A percentile compares a stretch with the other conserved stretches of the same genome.
Evolutionary conservation across 2,797 vertebrate genomes (phyloP).

Genomic region (Thamnophis elegans): DNA sequence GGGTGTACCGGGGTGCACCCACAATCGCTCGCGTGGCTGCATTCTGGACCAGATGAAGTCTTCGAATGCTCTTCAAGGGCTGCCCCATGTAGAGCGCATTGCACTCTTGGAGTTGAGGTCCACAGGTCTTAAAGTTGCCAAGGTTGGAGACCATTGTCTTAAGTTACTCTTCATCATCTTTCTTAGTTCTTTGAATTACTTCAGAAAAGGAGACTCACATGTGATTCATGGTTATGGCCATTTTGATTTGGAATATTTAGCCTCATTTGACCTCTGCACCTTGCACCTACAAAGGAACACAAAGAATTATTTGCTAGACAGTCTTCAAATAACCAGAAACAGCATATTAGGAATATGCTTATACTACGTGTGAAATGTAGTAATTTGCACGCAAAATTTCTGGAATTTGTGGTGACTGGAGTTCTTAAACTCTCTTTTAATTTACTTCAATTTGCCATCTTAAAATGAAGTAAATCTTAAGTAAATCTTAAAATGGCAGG

Average conservation of each 20-base stretch:
- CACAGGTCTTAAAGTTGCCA: too few relatives aligned
- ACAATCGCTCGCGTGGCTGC: too few relatives aligned
- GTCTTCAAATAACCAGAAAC: background rate
- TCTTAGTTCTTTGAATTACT: background rate
- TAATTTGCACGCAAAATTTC: background rate
- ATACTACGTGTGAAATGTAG: background rate
- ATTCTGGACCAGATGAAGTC: too few relatives aligned
- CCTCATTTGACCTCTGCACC: background rate
- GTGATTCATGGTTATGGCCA: accelerated
- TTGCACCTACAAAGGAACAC: background rate
- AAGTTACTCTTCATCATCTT: background rate
- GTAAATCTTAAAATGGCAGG: background rate
- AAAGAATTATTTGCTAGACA: background rate
- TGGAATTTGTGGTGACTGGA: background rate
- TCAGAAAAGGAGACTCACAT: conserved; percentile 45
- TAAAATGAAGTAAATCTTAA: too few relatives aligned
- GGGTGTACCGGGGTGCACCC: too few relatives aligned
- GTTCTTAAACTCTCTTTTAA: background rate
- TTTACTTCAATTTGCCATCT: background rate
- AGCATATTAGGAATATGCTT: background rate
- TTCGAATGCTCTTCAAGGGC: too few relatives aligned
- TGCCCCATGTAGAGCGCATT: too few relatives aligned
- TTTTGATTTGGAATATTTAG: too few relatives aligned
- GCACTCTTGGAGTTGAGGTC: too few relatives aligned
- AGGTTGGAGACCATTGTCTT: too few relatives aligned